A percentile compares a stretch with the other conserved stretches of the same genome.
Conservation (phyloP, 2,113 vertebrate genomes). For the Pollimyrus isidori region DNA sequence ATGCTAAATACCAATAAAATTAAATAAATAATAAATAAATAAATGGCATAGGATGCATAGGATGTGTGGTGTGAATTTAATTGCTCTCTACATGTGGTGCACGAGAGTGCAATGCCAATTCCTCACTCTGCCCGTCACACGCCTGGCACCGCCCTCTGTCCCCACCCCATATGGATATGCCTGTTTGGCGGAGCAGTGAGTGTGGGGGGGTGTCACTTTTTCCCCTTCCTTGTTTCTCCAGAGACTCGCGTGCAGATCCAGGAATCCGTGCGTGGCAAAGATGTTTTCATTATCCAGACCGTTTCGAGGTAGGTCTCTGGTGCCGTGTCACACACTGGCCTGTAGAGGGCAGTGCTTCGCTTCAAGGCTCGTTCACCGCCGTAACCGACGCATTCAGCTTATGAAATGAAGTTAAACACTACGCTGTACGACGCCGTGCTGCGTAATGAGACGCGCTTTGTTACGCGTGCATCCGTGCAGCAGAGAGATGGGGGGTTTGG, state of each 20-base stretch:
- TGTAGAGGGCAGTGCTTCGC: background rate
- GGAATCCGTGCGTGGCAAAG: conserved; percentile 74
- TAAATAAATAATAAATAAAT: no score
- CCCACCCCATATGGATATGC: background rate
- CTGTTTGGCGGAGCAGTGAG: background rate
- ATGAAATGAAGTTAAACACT: background rate
- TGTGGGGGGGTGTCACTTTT: background rate
- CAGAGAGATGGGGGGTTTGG: background rate
- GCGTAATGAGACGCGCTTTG: background rate
- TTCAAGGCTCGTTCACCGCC: background rate
- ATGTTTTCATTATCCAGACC: conserved; percentile 77
- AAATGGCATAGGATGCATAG: no score
- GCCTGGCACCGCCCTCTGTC: background rate
- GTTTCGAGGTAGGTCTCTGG: conserved; percentile 64
- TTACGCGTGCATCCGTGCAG: background rate
- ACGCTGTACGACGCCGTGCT: background rate
- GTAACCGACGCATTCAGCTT: background rate
- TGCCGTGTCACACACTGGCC: background rate
- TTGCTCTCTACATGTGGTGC: background rate
- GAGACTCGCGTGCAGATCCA: conserved; percentile 78
- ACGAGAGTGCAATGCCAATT: no score
- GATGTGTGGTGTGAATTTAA: background rate
- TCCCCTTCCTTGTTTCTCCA: conserved; percentile 35
- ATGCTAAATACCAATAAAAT: no score
- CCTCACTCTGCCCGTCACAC: no score